Base-by-base conservation (phyloP, 2,797 vertebrate species). In the Microhierax caerulescens region DNA sequence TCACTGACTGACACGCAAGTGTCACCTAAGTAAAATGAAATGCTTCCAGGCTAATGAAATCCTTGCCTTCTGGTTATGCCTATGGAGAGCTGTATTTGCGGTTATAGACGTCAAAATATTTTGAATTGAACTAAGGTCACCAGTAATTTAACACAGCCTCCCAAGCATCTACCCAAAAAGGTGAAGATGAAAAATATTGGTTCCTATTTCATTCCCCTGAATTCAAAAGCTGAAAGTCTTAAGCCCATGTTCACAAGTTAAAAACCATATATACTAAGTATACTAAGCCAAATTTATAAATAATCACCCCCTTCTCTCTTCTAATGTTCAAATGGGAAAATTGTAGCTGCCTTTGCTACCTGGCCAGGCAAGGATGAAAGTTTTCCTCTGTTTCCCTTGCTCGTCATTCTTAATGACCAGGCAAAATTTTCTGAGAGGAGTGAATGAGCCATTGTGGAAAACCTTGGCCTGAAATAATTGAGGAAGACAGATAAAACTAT, bases 211-310 rank as follows among this genome's bases (percentile, higher is more conserved):
- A 16, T 47, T 90, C 37, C 20, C 30, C 45, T 21, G 6, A 47
- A 73, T 63, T 4, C 15, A 37, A 63, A 67, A 80, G 25, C 23
- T 61, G n/a, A 76, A 88, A 83, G 41, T 12, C 13, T 48, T 30
- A 48, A 37, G 5, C 2, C 4, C 5, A 9, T 6, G 5, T 37
- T 30, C 15, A 10, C 23, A 74, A 43, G 18, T 27, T 36, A 1
- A 34, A 57, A 57, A 48, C 30, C 18, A 2, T 1, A 1, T 32
- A 6, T 14, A 7, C 18, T 25, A 17, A 1, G 1, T 32, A 6
- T 14, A 7, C 18, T 25, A 19, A 75, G 12, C 6, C 6, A 2
- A 24, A 6, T 51, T 53, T 47, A 6, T n/a, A 70, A 65, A 65
- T 39, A 57, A 19, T 50, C 15, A 19, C 17, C 22, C 22, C 25